A percentile compares a stretch with the other conserved stretches of the same genome.
These are phyloP conservation scores for Sorex fumeus DNA, from an alignment of 2,113 vertebrate genomes.

Conservation along the genomic window DNA sequence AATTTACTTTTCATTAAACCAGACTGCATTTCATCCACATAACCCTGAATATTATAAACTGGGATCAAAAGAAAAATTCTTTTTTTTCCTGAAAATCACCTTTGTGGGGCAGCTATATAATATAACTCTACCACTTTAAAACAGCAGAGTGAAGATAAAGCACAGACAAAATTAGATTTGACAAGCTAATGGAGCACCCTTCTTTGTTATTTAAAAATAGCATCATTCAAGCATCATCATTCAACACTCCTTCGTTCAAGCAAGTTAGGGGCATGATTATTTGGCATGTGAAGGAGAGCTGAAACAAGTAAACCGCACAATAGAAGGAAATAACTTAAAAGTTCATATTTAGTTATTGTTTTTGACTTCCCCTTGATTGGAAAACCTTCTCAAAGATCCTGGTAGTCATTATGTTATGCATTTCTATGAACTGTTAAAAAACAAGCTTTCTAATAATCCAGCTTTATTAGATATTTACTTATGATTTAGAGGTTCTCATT, in stretches of 20 bases:
- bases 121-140: conserved; percentile 62
- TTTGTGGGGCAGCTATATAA: conserved; percentile 60
- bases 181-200: conserved; percentile 70
- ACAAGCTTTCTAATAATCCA: not conserved
- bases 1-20: conserved; percentile 26
- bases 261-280: conserved; percentile 2
- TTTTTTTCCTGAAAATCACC: conserved; percentile 58
- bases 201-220: conserved; percentile 74
- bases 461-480: not conserved
- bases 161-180: conserved; percentile 72
- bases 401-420: not conserved
- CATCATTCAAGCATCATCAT: conserved; percentile 71
- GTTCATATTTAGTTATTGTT: not conserved
- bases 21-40: conserved; percentile 1
- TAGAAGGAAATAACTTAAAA: not conserved
- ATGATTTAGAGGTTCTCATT: conserved; percentile 10
- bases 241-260: conserved; percentile 47
- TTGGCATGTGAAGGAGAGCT: conserved; percentile 47
- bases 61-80: conserved; percentile 44
- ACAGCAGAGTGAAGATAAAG: conserved; percentile 75
- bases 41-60: not conserved
- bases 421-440: not conserved
- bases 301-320: not conserved
- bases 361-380: not conserved
- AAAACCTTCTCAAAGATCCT: not conserved